Evolutionary conservation across 2,797 vertebrate species (phyloP).

Genomic region (Myripristis jacobus): DNA sequence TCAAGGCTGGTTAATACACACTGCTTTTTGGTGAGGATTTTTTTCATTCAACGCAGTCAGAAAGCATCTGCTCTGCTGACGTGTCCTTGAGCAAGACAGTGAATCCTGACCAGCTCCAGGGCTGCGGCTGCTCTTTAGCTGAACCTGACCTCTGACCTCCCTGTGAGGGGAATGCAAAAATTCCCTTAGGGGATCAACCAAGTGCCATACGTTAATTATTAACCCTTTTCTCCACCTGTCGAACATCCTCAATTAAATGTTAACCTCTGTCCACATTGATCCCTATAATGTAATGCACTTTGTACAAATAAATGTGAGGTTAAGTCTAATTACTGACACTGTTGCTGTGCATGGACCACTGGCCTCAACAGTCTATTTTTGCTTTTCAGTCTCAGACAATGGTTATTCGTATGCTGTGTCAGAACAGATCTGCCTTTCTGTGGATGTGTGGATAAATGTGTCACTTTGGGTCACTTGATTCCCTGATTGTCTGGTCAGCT

Average conservation of each 20-base stretch:
- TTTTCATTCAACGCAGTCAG: not conserved
- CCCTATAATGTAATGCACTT: not conserved
- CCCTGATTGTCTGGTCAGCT: conserved; percentile 30
- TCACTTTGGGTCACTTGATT: conserved; percentile 48
- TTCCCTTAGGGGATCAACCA: not conserved
- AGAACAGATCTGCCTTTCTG: conserved; percentile 28
- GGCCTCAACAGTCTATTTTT: not conserved
- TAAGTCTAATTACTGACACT: not conserved
- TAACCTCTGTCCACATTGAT: not conserved
- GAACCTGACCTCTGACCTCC: not conserved
- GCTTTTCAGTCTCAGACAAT: not conserved
- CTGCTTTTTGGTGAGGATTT: not conserved
- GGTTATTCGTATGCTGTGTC: conserved; percentile 27
- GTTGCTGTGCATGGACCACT: not conserved
- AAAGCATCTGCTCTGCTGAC: not conserved
- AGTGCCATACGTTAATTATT: not conserved
- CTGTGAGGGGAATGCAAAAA: not conserved
- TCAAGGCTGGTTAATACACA: not conserved
- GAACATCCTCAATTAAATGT: not conserved
- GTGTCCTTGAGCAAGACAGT: not conserved
- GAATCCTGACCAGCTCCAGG: not conserved
- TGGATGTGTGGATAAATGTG: conserved; percentile 32
- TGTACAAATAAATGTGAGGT: not conserved
- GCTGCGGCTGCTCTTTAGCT: not conserved
- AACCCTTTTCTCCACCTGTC: not conserved